Evolutionary conservation across 2,797 vertebrate genomes (phyloP).

Genomic region (Psittacula echo): DNA sequence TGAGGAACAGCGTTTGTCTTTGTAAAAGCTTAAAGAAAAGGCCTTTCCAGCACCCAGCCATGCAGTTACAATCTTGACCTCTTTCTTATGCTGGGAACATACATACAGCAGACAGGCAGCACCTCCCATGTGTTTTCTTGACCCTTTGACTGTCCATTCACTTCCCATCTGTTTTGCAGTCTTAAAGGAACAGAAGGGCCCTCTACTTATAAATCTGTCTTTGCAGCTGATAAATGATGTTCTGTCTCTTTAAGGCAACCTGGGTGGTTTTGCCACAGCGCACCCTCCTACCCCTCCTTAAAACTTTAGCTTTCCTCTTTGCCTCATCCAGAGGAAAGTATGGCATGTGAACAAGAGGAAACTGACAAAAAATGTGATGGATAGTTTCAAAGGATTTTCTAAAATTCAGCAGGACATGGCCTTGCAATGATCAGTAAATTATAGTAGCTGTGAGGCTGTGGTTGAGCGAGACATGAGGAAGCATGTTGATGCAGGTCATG

Average conservation of each 20-base stretch:
- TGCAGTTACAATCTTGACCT: conserved; percentile 83
- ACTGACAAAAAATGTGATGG: conserved; percentile 18
- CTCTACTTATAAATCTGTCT: conserved; percentile 83
- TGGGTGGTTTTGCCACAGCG: conserved; percentile 76
- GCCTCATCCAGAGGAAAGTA: conserved; percentile 50
- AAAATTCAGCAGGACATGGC: not conserved
- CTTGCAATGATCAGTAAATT: conserved; percentile 1
- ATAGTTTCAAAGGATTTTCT: conserved; percentile 31
- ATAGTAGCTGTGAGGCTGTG: not conserved
- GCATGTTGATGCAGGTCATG: not conserved
- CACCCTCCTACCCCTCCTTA: not conserved
- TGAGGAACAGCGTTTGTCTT: conserved; percentile 80
- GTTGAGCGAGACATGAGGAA: not conserved
- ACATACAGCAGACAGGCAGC: conserved; percentile 71
- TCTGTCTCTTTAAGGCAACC: conserved; percentile 73
- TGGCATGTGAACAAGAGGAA: conserved; percentile 56
- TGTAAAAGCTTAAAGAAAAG: conserved; percentile 79
- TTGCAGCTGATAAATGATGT: conserved; percentile 76
- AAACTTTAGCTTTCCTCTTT: conserved; percentile 36
- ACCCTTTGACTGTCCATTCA: conserved; percentile 81
- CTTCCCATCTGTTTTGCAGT: conserved; percentile 83
- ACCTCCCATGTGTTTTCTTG: conserved; percentile 80
- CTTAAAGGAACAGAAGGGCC: conserved; percentile 78
- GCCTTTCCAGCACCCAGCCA: conserved; percentile 79
- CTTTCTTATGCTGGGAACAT: conserved; percentile 77